These are phyloP conservation scores for Drosophila orena DNA, from an alignment of 1,140 invertebrate species.

Conservation along the genomic window DNA sequence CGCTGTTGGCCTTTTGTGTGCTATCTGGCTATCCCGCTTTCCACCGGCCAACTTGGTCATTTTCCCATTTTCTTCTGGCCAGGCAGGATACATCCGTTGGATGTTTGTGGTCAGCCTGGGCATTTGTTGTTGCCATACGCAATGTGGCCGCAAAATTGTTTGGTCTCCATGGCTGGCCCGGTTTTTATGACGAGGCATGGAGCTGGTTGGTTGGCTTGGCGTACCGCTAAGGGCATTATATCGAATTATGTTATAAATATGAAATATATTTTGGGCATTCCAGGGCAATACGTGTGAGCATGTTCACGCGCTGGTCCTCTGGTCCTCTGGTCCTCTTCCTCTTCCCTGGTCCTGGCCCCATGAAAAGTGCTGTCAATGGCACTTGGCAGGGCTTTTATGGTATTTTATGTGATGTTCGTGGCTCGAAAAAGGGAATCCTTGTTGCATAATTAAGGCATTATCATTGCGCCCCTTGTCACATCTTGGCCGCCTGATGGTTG, in stretches of 20 bases:
- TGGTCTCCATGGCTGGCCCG: conserved; percentile 37
- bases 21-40: conserved; percentile 20
- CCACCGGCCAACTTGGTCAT: background rate
- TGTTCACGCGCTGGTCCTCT: conserved; percentile 18
- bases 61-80: conserved; percentile 11
- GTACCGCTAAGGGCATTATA: conserved; percentile 63
- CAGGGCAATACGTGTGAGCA: conserved; percentile 59
- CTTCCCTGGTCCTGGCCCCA: conserved; percentile 23
- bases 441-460: conserved; percentile 66
- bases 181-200: conserved; percentile 58
- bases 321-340: background rate
- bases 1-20: conserved; percentile 64
- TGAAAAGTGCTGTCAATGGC: conserved; percentile 54
- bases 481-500: conserved; percentile 3
- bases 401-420: conserved; percentile 68
- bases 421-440: conserved; percentile 42
- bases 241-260: conserved; percentile 83
- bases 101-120: conserved; percentile 63
- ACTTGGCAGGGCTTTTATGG: conserved; percentile 67
- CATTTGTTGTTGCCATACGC: conserved; percentile 63
- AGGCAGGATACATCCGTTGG: conserved; percentile 7
- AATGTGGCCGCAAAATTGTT: conserved; percentile 73
- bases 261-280: conserved; percentile 71
- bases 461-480: conserved; percentile 32
- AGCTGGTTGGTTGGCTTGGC: conserved; percentile 5